Conservation (phyloP, 2,888 invertebrate species). For the Coecobrya sp. region DNA sequence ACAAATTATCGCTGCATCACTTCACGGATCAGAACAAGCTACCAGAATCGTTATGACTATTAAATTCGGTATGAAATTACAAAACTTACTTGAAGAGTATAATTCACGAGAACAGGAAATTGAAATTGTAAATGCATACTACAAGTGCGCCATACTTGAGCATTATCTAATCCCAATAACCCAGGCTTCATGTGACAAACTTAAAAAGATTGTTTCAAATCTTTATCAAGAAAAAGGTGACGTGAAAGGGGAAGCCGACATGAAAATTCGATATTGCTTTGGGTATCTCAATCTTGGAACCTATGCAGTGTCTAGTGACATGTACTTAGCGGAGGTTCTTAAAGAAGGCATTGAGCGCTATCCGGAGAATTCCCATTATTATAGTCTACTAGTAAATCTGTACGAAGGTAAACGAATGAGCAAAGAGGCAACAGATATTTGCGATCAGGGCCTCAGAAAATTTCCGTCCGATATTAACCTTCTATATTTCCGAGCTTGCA, state of each 20-base stretch:
- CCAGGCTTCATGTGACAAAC: background rate
- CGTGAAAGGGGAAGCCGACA: background rate
- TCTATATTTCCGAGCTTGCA: background rate
- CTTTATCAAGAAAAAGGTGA: background rate
- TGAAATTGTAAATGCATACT: too few relatives aligned
- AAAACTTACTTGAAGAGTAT: too few relatives aligned
- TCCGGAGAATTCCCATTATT: background rate
- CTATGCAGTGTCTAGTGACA: background rate
- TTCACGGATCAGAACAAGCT: too few relatives aligned
- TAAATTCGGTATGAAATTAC: too few relatives aligned
- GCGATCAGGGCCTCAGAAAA: background rate
- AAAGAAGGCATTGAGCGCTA: constrained; percentile 8
- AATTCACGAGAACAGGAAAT: too few relatives aligned
- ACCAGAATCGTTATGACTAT: too few relatives aligned
- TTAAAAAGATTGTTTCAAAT: background rate
- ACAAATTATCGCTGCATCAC: too few relatives aligned
- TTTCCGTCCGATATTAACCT: background rate
- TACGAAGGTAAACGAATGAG: background rate
- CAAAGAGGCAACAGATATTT: too few relatives aligned
- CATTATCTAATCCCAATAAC: background rate
- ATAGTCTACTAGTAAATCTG: background rate
- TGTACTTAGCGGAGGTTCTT: constrained; percentile 18
- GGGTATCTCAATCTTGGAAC: background rate
- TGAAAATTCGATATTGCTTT: constrained; percentile 17
- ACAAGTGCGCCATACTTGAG: too few relatives aligned